Evolutionary conservation across 2,797 vertebrate genomes (phyloP), one percentile per base, ranked within the genome.

Genomic region (Anguilla obscura): DNA sequence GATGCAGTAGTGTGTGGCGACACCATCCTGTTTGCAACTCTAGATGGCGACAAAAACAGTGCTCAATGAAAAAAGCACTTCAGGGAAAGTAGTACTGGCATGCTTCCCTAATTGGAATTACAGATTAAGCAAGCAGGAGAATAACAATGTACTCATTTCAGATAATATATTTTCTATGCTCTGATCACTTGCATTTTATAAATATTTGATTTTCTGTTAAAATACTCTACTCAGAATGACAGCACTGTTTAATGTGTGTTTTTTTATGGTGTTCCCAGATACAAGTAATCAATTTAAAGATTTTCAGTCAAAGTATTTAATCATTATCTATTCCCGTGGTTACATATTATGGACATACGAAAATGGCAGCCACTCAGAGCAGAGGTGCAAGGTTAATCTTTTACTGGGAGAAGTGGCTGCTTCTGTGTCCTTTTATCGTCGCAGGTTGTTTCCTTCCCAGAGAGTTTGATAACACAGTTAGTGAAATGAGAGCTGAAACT

Each of bases 41-140:
- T 45, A 84, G 88, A 33, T 84, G 88, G 88, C 85, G 88, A 86
- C 82, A 89, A 84, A 48, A 60, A 84, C 85, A 86, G 79, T n/a
- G 14, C 63, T 14, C 60, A 63, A 85, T 9, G 56, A 85, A 10
- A 76, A 36, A 33, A 76, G 30, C 30, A 36, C 9, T 14, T 12
- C 14, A 12, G 36, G 24, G 71, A 76, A 16, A 6, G 14, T 18
- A 76, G 71, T 33, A 33, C 14, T 24, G 6, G 63, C 21, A 71
- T 16, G 6, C 36, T 45, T 79, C 30, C 33, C 0, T 16, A 40
- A 40, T 21, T 79, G 33, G 0, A 40, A 18, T 45, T 40, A 36
- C 33, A 40, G 74, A 27, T 71, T 18, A 1, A 14, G 16, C 63
- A 69, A 27, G 63, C 63, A 7, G 63, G 3, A 33, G 74, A 40